Evolutionary conservation across 2,113 vertebrate genomes (phyloP).

Genomic region (Scolopax mira): DNA sequence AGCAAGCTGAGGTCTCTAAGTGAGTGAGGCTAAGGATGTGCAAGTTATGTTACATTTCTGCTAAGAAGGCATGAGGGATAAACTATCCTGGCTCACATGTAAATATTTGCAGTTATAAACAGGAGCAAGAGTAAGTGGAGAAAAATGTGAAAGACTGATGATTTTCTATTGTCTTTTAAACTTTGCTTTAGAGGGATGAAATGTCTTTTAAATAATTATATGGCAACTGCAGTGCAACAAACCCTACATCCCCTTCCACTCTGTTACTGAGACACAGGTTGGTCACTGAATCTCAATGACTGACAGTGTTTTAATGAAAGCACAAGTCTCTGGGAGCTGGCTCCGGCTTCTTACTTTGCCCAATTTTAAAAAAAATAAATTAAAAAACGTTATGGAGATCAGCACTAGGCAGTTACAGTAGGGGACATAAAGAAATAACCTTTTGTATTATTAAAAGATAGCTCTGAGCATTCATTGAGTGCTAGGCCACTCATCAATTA

Average conservation of each 20-base stretch:
- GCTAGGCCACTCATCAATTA: neutral
- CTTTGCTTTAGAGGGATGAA: neutral
- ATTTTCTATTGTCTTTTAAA: neutral
- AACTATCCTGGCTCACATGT: slow-evolving; percentile 6
- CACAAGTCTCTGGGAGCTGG: neutral
- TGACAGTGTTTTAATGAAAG: neutral
- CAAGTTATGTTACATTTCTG: neutral
- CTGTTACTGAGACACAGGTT: neutral
- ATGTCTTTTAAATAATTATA: neutral
- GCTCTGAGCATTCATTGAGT: neutral
- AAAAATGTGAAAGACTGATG: neutral
- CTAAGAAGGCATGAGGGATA: slow-evolving; percentile 15
- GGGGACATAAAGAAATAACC: neutral
- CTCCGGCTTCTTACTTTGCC: neutral
- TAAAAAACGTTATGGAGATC: neutral
- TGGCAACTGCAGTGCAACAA: neutral
- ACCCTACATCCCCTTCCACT: neutral
- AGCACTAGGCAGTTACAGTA: neutral
- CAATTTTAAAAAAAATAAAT: neutral
- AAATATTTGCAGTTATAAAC: slow-evolving; percentile 45
- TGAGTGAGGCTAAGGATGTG: neutral
- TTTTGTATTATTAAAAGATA: neutral
- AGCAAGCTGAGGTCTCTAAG: neutral
- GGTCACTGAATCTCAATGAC: neutral
- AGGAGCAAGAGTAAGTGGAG: neutral